Conservation (phyloP, 2,113 vertebrate genomes). For the Myiagra hebetior region DNA sequence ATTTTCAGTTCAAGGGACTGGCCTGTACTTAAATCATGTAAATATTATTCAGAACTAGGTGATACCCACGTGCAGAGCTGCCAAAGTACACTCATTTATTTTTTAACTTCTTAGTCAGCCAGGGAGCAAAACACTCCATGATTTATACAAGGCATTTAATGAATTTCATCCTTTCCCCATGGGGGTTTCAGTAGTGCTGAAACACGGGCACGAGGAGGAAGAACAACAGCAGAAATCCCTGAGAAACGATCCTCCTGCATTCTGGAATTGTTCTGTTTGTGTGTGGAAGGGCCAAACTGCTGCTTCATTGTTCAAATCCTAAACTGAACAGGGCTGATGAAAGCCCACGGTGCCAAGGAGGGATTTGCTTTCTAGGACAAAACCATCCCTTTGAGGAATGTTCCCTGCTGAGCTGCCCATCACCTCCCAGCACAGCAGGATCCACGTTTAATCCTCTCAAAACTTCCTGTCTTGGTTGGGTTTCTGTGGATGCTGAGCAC, state of each 20-base stretch:
- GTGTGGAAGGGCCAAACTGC: neutral
- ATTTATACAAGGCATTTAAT: conserved; percentile 27
- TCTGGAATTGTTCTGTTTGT: neutral
- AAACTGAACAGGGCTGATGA: neutral
- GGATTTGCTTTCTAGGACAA: neutral
- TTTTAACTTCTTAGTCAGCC: conserved; percentile 23
- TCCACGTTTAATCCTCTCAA: neutral
- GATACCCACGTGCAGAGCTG: neutral
- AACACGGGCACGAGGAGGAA: neutral
- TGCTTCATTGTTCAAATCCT: neutral
- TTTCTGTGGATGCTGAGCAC: neutral
- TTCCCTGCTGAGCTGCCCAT: neutral
- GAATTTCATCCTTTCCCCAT: neutral
- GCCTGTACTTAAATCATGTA: neutral
- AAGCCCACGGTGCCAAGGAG: neutral
- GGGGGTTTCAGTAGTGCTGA: neutral
- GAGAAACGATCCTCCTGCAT: neutral
- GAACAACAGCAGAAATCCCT: neutral
- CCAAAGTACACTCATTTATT: conserved; percentile 35
- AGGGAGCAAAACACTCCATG: conserved; percentile 11
- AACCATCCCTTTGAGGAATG: neutral
- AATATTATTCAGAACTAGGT: conserved; percentile 22
- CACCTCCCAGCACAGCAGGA: neutral
- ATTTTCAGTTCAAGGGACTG: conserved; percentile 9
- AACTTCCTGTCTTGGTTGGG: neutral